phyloP scores from a whole-genome alignment of 2,797 vertebrate genomes.

The Sebastes glaucus region DNA sequence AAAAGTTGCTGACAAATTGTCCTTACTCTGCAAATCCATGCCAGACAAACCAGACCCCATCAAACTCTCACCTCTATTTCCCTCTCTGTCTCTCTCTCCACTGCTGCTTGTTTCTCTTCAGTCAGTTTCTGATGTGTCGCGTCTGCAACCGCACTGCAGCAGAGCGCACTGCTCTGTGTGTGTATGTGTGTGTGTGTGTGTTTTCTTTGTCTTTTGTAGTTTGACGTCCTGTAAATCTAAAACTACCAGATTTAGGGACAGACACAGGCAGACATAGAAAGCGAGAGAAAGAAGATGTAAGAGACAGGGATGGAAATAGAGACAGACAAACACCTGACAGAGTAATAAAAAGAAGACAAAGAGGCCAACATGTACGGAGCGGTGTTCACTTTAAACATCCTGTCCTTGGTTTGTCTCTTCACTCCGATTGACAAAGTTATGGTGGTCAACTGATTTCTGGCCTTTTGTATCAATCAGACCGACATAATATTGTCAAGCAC shows the following conservation, averaged over 20 bases:
- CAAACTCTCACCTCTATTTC: neutral
- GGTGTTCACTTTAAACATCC: neutral
- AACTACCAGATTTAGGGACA: slow-evolving; percentile 14
- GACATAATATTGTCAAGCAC: neutral
- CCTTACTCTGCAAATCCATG: neutral
- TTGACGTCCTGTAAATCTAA: slow-evolving; percentile 16
- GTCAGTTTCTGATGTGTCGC: slow-evolving; percentile 43
- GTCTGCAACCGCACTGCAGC: slow-evolving; percentile 68
- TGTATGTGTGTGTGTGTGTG: neutral
- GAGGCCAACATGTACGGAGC: neutral
- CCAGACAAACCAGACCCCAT: neutral
- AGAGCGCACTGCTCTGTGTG: slow-evolving; percentile 27
- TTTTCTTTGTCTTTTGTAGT: slow-evolving; percentile 12
- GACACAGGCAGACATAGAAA: neutral
- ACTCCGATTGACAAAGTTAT: neutral
- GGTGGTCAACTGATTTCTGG: neutral
- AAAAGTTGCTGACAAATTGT: neutral
- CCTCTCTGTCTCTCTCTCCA: neutral
- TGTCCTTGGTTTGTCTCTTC: neutral
- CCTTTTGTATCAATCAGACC: neutral
- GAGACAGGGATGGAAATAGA: slow-evolving; percentile 6
- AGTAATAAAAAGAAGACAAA: neutral
- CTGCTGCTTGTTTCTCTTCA: slow-evolving; percentile 31
- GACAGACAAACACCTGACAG: neutral
- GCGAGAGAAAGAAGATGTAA: neutral